phyloP scores from a whole-genome alignment of 92 coral and sea anemone genomes.

The Heliopora coerulea region DNA sequence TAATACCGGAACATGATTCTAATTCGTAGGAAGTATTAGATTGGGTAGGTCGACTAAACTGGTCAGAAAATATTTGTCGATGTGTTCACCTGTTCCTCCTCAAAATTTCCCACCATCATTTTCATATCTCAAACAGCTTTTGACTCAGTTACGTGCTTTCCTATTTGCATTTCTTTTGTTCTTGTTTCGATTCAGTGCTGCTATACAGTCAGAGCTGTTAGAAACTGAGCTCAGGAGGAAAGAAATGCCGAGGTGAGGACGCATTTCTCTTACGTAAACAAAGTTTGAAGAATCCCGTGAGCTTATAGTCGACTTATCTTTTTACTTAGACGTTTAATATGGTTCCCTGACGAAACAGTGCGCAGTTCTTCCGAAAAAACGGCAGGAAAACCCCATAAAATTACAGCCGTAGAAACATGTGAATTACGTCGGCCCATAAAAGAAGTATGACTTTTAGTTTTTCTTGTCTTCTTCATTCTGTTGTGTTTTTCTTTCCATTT shows the following conservation, averaged over 20 bases:
- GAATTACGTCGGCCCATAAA: background rate
- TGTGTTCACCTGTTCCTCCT: no score
- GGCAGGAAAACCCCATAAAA: constrained; percentile 24
- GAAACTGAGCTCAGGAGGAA: background rate
- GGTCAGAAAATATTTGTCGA: no score
- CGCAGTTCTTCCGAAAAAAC: constrained; percentile 42
- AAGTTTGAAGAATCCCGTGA: background rate
- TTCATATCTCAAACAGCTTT: background rate
- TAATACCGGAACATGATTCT: no score
- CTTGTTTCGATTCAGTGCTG: background rate
- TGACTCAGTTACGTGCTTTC: background rate
- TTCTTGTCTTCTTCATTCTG: background rate
- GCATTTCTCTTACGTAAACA: background rate
- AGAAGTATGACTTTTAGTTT: background rate
- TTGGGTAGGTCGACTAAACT: no score
- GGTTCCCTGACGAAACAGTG: constrained; percentile 68
- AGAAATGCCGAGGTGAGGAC: background rate
- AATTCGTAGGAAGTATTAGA: no score
- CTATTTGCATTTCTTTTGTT: background rate
- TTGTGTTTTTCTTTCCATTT: background rate
- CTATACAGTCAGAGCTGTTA: background rate
- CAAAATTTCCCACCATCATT: no score
- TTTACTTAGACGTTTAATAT: constrained; percentile 31
- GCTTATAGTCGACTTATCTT: background rate
- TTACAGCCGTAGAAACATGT: background rate